Conservation (phyloP, 2,113 vertebrate genomes). For the Bombycilla garrulus region DNA sequence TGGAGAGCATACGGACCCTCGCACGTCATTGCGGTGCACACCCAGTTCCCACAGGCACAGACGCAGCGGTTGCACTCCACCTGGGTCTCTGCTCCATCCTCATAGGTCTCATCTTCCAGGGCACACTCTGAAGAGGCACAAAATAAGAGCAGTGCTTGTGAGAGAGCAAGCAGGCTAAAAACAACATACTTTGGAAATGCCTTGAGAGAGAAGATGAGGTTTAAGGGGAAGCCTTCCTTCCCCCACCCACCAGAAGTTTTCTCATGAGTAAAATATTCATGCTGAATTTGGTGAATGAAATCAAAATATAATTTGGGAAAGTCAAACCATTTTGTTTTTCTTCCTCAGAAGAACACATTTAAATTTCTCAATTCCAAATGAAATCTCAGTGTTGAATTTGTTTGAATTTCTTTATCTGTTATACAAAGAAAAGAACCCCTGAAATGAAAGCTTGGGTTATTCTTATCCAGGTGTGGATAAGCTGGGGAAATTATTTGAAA, state of each 20-base stretch:
- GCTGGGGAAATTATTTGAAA: neutral
- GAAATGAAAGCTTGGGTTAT: neutral
- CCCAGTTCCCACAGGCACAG: constrained; percentile 98
- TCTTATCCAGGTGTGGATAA: neutral
- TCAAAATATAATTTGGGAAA: neutral
- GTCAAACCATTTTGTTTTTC: neutral
- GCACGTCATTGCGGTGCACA: constrained; percentile 97
- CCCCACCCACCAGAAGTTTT: neutral
- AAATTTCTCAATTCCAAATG: neutral
- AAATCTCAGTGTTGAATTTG: neutral
- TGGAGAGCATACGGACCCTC: constrained; percentile 73
- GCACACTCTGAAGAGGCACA: constrained; percentile 84
- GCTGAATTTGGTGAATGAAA: neutral
- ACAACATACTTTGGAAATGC: neutral
- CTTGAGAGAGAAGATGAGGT: neutral
- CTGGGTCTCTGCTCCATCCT: constrained; percentile 93
- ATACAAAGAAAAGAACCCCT: neutral
- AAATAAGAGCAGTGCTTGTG: neutral
- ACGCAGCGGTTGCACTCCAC: constrained; percentile 98
- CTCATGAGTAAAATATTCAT: neutral
- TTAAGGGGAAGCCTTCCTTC: neutral
- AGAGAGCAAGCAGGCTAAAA: neutral
- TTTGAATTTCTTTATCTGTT: neutral
- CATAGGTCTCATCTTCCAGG: constrained; percentile 93
- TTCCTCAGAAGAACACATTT: neutral